A percentile compares a stretch with the other conserved stretches of the same genome.
Conservation (phyloP, 2,113 vertebrate genomes). For the Etheostoma cragini region DNA sequence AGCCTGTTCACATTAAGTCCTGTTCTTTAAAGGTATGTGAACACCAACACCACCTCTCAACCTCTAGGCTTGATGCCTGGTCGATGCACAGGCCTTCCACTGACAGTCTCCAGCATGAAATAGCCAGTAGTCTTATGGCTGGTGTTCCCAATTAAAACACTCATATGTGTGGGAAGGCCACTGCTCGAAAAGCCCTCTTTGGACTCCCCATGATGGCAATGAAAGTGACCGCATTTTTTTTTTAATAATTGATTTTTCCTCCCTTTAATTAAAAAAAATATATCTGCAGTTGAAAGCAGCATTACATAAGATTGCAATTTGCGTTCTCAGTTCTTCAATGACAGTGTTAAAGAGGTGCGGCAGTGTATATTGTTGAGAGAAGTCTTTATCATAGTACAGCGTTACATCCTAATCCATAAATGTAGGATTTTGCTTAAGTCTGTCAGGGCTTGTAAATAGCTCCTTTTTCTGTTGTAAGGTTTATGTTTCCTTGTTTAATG, state of each 20-base stretch:
- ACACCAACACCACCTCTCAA: slow-evolving; percentile 55
- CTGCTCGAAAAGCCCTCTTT: slow-evolving; percentile 28
- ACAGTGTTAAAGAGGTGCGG: slow-evolving; percentile 15
- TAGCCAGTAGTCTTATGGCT: slow-evolving; percentile 26
- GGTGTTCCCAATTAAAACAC: slow-evolving; percentile 62
- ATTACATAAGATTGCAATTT: background rate
- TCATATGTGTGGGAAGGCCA: slow-evolving; percentile 28
- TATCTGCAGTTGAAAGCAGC: slow-evolving; percentile 1
- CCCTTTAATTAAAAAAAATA: background rate
- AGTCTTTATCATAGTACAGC: slow-evolving; percentile 10
- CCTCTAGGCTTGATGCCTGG: slow-evolving; percentile 34
- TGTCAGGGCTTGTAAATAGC: slow-evolving; percentile 50
- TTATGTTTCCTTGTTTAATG: slow-evolving; percentile 44
- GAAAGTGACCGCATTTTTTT: slow-evolving; percentile 33
- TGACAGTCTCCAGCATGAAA: slow-evolving; percentile 44
- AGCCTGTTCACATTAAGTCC: slow-evolving; percentile 80
- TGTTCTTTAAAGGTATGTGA: slow-evolving; percentile 64
- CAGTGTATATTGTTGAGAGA: slow-evolving; percentile 7
- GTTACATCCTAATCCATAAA: slow-evolving; percentile 39
- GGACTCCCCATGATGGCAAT: background rate
- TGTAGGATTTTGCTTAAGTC: slow-evolving; percentile 43
- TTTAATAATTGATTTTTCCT: slow-evolving; percentile 35
- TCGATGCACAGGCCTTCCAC: slow-evolving; percentile 28
- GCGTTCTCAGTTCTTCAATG: slow-evolving; percentile 11
- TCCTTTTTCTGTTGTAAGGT: slow-evolving; percentile 34